A percentile compares a stretch with the other conserved stretches of the same genome.
phyloP scores from a whole-genome alignment of 1,140 invertebrate genomes.

The Platorchestia sp. region DNA sequence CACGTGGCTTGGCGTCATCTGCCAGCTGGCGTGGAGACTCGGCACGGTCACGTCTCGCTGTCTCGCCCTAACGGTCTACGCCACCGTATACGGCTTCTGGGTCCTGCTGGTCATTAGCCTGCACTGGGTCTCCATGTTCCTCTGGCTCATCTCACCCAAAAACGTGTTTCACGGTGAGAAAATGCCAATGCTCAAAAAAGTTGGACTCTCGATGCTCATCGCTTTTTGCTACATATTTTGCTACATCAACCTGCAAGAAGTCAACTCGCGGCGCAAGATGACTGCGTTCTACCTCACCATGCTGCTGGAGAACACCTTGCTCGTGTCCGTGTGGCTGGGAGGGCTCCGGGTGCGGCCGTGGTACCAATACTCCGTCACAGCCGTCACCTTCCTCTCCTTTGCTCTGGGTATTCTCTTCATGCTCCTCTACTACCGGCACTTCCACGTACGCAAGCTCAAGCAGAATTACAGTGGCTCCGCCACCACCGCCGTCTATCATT shows the following conservation, averaged over 20 bases:
- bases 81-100: constrained; percentile 86
- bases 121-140: constrained; percentile 87
- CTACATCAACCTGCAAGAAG: constrained; percentile 89
- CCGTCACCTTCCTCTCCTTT: constrained; percentile 79
- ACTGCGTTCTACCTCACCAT: constrained; percentile 91
- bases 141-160: constrained; percentile 87
- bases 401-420: constrained; percentile 86
- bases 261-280: constrained; percentile 85
- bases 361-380: constrained; percentile 76
- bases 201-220: constrained; percentile 80
- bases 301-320: constrained; percentile 87
- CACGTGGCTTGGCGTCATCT: constrained; percentile 91
- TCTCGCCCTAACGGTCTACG: constrained; percentile 86
- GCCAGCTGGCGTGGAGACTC: constrained; percentile 84
- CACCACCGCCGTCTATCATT: constrained; percentile 63
- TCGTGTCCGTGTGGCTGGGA: constrained; percentile 80
- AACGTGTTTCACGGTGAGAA: constrained; percentile 87
- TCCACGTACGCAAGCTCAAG: constrained; percentile 76
- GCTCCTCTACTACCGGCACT: constrained; percentile 85
- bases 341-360: constrained; percentile 72
- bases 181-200: constrained; percentile 77
- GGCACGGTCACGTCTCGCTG: constrained; percentile 89
- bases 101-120: constrained; percentile 84
- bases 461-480: constrained; percentile 66
- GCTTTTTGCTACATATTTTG: constrained; percentile 91